Percentiles rank a stretch among this genome's conserved stretches.
Evolutionary conservation across 2,113 vertebrate genomes (phyloP).

Genomic region (Daphoenositta chrysoptera): DNA sequence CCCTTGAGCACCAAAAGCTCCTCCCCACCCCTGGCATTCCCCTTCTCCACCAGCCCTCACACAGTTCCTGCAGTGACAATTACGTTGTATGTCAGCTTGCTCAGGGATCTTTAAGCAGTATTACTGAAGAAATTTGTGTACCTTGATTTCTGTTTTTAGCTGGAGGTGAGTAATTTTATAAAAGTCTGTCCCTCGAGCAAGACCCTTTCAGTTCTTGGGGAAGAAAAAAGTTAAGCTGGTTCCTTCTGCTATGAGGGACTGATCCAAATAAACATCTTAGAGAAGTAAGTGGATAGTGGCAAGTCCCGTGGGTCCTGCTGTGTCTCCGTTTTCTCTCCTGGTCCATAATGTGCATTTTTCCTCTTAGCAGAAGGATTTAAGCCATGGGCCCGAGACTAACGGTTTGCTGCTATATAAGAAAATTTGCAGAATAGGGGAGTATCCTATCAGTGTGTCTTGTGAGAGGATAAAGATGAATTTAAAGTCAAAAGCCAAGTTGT

Average conservation of each 20-base stretch:
- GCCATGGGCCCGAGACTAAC: fast-evolving
- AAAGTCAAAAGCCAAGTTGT: neutral
- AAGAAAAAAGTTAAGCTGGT: neutral
- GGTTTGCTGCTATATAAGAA: neutral
- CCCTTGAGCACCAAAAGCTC: neutral
- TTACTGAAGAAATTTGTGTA: neutral
- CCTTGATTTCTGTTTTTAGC: neutral
- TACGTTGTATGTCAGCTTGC: neutral
- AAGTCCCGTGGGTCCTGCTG: neutral
- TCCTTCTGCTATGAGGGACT: neutral
- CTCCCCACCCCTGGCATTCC: fast-evolving
- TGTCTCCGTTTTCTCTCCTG: neutral
- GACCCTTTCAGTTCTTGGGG: neutral
- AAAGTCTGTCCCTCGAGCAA: neutral
- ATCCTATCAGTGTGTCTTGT: neutral
- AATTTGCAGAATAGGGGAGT: neutral
- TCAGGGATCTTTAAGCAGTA: neutral
- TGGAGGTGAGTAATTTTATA: neutral
- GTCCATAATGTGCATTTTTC: neutral
- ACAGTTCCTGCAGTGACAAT: neutral
- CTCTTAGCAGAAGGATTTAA: neutral
- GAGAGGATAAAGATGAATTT: neutral
- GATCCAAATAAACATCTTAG: neutral
- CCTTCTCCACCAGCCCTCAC: neutral
- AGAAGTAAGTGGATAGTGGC: neutral